Percentiles rank a stretch among this genome's conserved stretches.
These are phyloP conservation scores for Drepana arcuata DNA, from an alignment of 1,140 invertebrate genomes.

Conservation along the genomic window DNA sequence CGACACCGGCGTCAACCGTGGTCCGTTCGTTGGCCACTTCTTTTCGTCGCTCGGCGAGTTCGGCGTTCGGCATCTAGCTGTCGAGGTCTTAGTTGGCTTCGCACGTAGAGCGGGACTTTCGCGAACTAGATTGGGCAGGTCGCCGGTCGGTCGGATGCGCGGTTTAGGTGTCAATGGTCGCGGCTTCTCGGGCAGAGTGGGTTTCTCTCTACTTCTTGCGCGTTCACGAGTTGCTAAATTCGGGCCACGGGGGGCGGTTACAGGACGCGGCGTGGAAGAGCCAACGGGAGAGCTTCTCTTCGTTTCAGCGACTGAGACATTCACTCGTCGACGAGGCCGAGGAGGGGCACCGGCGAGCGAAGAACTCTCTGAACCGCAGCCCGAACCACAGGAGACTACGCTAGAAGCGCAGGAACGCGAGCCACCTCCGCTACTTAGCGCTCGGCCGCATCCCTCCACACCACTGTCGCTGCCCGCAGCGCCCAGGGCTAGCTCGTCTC, in stretches of 20 bases:
- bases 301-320: conserved; percentile 51
- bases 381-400: conserved; percentile 82
- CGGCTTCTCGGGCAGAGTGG: conserved; percentile 47
- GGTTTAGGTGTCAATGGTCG: conserved; percentile 71
- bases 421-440: conserved; percentile 76
- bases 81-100: conserved; percentile 73
- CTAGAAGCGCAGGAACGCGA: conserved; percentile 80
- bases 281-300: conserved; percentile 47
- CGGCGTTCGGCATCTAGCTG: conserved; percentile 73
- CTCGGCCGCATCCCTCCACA: conserved; percentile 79
- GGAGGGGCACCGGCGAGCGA: conserved; percentile 70
- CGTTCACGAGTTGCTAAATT: conserved; percentile 67
- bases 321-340: conserved; percentile 50
- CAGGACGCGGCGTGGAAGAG: conserved; percentile 70
- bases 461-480: conserved; percentile 84
- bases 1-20: conserved; percentile 42
- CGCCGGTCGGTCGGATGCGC: conserved; percentile 70
- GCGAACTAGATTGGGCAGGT: conserved; percentile 67
- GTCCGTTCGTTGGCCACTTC: conserved; percentile 73
- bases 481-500: conserved; percentile 47
- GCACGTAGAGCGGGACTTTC: conserved; percentile 67
- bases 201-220: conserved; percentile 72
- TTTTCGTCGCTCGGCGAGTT: conserved; percentile 80
- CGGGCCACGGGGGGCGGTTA: conserved; percentile 67
- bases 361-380: conserved; percentile 83